Evolutionary conservation across 2,888 invertebrate genomes (phyloP), one percentile per base, ranked within the genome.

Genomic region (Carabus problematicus): DNA sequence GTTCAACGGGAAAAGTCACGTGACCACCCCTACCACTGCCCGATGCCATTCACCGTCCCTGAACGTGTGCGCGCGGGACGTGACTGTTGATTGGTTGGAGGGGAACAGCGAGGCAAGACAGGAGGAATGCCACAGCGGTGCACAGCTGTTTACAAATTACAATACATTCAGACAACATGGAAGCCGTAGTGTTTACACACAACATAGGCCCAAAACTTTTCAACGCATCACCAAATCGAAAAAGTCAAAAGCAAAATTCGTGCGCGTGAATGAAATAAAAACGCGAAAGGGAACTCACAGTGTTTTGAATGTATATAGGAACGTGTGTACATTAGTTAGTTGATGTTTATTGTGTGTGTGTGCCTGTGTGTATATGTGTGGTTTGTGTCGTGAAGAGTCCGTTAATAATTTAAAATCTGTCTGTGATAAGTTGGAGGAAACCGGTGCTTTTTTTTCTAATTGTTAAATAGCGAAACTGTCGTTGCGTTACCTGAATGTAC

Each of bases 141-240:
- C 63, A 63, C 63, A 63, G 63, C 63, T 63, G 63, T 63, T 63
- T 63, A 63, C 63, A 54, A 52, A 63, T 63, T 63, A 63, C 63
- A 54, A 63, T 63, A 63, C 63, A 54, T 63, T 63, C 54, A 52
- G 41, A 52, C 12, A 63, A 63, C 54, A 63, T 63, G 54, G 63
- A 63, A 49, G 63, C 16, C 54, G 40, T 54, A 29, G 52, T 62
- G 18, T 63, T 54, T 63, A 63, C 19, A 42, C 9, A 14, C 16
- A 8, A 14, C 16, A 3, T 9, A 63, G 42, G 11, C 54, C 54
- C 41, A 52, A 62, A 56, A 63, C 49, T 29, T 39, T 62, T 49
- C 19, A 7, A 39, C 49, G 11, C 40, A 39, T 12, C 16, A 19
- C 9, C 11, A 61, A 62, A 29, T 3, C 6, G 29, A 29, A 29